These are phyloP conservation scores for Drosophila emarginata DNA, from an alignment of 2,888 invertebrate genomes.

Conservation along the genomic window DNA sequence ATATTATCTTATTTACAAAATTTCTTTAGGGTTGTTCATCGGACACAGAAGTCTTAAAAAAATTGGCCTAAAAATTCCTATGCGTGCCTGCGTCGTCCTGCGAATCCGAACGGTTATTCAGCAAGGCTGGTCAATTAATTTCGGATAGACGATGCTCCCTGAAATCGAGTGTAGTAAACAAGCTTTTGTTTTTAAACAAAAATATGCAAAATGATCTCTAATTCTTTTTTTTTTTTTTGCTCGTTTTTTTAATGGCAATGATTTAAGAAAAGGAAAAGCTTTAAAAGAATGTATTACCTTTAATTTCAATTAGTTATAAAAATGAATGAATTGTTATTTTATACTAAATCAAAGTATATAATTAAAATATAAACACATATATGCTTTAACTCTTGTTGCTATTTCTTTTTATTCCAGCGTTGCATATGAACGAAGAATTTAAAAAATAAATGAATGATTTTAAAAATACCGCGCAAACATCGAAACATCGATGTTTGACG, in stretches of 20 bases:
- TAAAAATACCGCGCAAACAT: background rate
- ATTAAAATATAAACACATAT: background rate
- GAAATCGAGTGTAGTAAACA: background rate
- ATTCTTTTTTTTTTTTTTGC: background rate
- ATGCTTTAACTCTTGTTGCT: background rate
- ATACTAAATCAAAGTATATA: background rate
- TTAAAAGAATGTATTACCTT: background rate
- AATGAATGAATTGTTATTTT: background rate
- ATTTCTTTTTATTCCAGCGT: background rate
- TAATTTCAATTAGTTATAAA: background rate
- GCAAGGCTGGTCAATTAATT: background rate
- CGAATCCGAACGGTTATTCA: background rate
- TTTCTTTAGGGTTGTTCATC: conserved; percentile 1
- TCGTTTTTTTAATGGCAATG: background rate
- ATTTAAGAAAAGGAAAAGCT: background rate
- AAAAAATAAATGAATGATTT: background rate
- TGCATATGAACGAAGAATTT: background rate
- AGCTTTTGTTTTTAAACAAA: background rate
- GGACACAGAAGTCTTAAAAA: background rate
- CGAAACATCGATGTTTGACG: background rate
- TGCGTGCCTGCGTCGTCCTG: background rate
- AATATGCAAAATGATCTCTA: background rate
- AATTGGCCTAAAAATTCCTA: background rate
- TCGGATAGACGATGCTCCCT: background rate
- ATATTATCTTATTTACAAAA: background rate